Conservation (phyloP, 2,888 invertebrate genomes). For the Helleia helle region DNA sequence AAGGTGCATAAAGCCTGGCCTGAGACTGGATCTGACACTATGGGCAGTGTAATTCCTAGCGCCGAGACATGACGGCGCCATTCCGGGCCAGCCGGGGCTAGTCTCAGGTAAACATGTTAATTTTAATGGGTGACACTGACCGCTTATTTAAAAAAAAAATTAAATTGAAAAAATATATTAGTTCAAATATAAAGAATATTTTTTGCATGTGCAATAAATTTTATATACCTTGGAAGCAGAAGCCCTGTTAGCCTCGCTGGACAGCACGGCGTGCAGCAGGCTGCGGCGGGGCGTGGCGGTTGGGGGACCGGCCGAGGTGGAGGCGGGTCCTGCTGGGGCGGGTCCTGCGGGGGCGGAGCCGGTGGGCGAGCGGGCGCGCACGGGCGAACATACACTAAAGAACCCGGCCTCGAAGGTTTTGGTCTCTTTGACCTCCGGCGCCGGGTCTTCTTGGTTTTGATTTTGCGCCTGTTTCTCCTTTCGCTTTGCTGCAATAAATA, state of each 20-base stretch:
- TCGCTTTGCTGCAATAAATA: constrained; percentile 42
- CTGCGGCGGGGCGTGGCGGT: neutral
- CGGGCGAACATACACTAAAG: constrained; percentile 54
- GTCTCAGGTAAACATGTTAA: too few species aligned
- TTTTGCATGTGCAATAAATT: too few species aligned
- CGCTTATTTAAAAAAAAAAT: too few species aligned
- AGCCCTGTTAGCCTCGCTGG: constrained; percentile 52
- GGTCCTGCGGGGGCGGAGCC: constrained; percentile 23
- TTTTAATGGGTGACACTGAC: too few species aligned
- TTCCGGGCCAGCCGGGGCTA: too few species aligned
- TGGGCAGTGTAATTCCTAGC: too few species aligned
- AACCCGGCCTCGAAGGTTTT: constrained; percentile 63
- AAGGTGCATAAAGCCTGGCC: too few species aligned
- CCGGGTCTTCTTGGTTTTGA: constrained; percentile 9
- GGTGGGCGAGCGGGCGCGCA: too few species aligned
- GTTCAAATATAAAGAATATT: too few species aligned
- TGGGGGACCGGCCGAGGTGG: constrained; percentile 9
- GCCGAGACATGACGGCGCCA: too few species aligned
- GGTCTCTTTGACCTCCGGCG: constrained; percentile 12
- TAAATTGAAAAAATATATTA: too few species aligned
- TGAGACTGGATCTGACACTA: too few species aligned
- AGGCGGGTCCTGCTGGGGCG: constrained; percentile 19
- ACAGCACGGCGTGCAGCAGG: constrained; percentile 47
- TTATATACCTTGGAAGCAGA: constrained; percentile 41
- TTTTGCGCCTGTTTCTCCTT: constrained; percentile 42